Base-by-base conservation (phyloP, 1,140 invertebrate species). In the Stegodyphus mimosarum region DNA sequence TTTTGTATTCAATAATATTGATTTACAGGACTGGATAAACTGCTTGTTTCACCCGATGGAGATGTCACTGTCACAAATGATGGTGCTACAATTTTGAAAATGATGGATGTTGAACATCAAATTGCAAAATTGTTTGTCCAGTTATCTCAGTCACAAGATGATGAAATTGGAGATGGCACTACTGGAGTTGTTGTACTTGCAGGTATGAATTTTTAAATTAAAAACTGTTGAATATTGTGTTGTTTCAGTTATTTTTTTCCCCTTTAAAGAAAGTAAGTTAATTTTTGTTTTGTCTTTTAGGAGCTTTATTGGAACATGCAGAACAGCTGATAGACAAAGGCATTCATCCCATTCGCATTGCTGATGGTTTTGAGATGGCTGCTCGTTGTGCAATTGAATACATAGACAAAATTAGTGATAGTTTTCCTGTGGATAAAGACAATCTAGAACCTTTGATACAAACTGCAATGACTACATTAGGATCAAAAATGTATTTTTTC, bases 141-240 rank as follows among this genome's bases (percentile, higher is more conserved):
- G 89, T 91, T 99, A 67, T 98, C 97, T 13, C 97, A 99, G 90
- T 99, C 98, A 83, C 98, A 99, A 90, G 99, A 99, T 91, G 97
- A 99, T 92, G 99, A 99, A 92, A 99, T 99, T 90, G 98, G 99
- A 48, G 99, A 99, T 93, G 99, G 99, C 64, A 99, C 99, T 13
- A 99, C 99, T 78, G 98, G 98, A 49, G 99, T 99, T 89, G 98
- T 99, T 81, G 96, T 78, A 5, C 50, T 79, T 48, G 77, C 86
- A 50, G 81, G 81, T 84, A 83, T 63, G 52, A 69, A 48, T 60
- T 60, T 60, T 60, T 15, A 10, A 15, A 10, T 60, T 60, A 2
- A 60, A 60, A 60, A 60, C 9, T 10, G 2, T 60, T 60, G 9
- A 60, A 60, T 10, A 60, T 10, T 60, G 55, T 60, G 9, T 5